A percentile compares a stretch with the other conserved stretches of the same genome.
These are phyloP conservation scores for Hippopotamus amphibius DNA, from an alignment of 2,113 vertebrate species.

Conservation along the genomic window DNA sequence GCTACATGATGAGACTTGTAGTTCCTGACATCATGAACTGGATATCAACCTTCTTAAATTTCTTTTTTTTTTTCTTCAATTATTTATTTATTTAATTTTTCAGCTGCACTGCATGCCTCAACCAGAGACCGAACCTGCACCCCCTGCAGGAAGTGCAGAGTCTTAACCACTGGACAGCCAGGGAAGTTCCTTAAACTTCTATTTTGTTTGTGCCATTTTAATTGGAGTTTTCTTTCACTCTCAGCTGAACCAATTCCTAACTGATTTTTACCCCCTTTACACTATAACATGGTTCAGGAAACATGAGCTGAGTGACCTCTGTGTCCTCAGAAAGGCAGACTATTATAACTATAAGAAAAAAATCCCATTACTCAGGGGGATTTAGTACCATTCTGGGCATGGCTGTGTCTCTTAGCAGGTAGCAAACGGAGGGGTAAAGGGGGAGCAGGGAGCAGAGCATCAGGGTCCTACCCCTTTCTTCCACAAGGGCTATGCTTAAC, in stretches of 20 bases:
- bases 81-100: too few relatives aligned
- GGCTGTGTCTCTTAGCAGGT: background rate
- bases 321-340: background rate
- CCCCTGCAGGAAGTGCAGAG: too few relatives aligned
- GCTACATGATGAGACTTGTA: background rate
- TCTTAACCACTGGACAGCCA: background rate
- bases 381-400: background rate
- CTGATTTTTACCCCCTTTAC: background rate
- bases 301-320: background rate
- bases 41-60: too few relatives aligned
- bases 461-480: background rate
- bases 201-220: background rate
- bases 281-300: background rate
- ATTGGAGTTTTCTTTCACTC: background rate
- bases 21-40: background rate
- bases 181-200: background rate
- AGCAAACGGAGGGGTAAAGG: background rate
- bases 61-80: too few relatives aligned
- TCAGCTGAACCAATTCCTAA: background rate
- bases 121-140: too few relatives aligned
- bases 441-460: background rate
- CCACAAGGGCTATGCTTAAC: background rate
- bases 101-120: too few relatives aligned
- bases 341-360: background rate
- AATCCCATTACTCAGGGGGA: background rate